These are phyloP conservation scores for Drosophila barbarae DNA, from an alignment of 2,888 invertebrate genomes.

Conservation along the genomic window DNA sequence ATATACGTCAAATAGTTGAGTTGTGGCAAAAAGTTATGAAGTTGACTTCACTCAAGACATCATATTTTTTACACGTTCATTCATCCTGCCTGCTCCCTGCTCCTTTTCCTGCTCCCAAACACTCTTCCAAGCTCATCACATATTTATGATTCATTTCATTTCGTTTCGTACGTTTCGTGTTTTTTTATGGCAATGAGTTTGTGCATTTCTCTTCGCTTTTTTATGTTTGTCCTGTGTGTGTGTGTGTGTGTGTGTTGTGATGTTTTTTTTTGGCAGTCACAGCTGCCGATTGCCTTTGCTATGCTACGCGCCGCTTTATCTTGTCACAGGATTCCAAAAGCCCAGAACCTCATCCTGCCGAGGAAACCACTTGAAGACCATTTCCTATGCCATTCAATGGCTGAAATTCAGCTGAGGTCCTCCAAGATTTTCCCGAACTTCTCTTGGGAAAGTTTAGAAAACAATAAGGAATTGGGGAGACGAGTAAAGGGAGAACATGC, in stretches of 20 bases:
- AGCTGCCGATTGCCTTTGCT: slow-evolving; percentile 29
- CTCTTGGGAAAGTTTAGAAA: slow-evolving; percentile 8
- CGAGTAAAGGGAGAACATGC: not conserved
- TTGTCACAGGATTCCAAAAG: not conserved
- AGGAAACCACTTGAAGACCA: slow-evolving; percentile 23
- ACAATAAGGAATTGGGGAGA: not conserved
- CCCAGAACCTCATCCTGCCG: slow-evolving; percentile 14
- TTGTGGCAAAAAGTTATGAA: slow-evolving; percentile 17
- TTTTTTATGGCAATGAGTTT: slow-evolving; percentile 55
- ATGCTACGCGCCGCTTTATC: slow-evolving; percentile 4
- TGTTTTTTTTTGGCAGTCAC: slow-evolving; percentile 23
- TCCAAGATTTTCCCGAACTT: slow-evolving; percentile 29
- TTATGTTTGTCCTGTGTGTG: not conserved
- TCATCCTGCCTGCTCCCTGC: not conserved
- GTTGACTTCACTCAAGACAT: slow-evolving; percentile 18
- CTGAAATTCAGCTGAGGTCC: slow-evolving; percentile 31
- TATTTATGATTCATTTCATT: slow-evolving; percentile 66
- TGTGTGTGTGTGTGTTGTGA: not conserved
- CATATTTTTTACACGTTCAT: slow-evolving; percentile 3
- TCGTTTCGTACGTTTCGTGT: slow-evolving; percentile 48
- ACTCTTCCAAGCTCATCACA: slow-evolving; percentile 51
- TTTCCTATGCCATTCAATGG: slow-evolving; percentile 30
- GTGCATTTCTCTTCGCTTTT: slow-evolving; percentile 30
- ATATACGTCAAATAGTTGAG: slow-evolving; percentile 18
- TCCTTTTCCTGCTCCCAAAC: not conserved